Percentiles rank a stretch among this genome's conserved stretches.
Evolutionary conservation across 2,888 invertebrate genomes (phyloP).

Genomic region (Amblyjoppa fuscipennis): DNA sequence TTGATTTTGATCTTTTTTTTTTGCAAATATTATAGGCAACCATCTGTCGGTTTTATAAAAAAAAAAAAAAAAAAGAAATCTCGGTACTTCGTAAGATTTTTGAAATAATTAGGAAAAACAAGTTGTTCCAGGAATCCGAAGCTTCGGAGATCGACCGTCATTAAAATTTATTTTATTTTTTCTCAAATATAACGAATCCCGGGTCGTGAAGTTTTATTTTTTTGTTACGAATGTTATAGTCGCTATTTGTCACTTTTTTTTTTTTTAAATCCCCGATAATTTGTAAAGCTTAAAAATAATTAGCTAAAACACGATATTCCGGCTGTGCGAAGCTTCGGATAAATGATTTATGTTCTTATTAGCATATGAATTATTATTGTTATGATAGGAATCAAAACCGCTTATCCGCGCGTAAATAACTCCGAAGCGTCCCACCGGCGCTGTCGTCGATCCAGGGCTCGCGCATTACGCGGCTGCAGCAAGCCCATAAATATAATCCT

Average conservation of each 20-base stretch:
- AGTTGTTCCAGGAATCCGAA: too few species aligned
- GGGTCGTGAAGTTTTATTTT: not conserved
- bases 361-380: not conserved
- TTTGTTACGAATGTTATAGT: not conserved
- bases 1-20: not conserved
- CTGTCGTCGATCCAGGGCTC: slow-evolving; percentile 15
- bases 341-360: not conserved
- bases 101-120: not conserved
- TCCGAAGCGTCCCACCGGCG: slow-evolving; percentile 36
- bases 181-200: not conserved
- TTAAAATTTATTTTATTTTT: not conserved
- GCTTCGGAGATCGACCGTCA: too few species aligned
- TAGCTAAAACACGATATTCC: not conserved
- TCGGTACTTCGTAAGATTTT: too few species aligned
- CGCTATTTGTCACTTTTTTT: not conserved
- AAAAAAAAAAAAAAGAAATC: too few species aligned
- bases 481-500: not conserved
- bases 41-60: too few species aligned
- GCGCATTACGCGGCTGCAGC: not conserved
- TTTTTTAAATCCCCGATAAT: not conserved
- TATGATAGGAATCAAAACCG: not conserved
- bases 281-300: not conserved
- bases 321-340: not conserved
- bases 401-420: not conserved
- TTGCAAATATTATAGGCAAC: not conserved